Conservation (phyloP, 1,140 invertebrate species). For the Pectinophora gossypiella region DNA sequence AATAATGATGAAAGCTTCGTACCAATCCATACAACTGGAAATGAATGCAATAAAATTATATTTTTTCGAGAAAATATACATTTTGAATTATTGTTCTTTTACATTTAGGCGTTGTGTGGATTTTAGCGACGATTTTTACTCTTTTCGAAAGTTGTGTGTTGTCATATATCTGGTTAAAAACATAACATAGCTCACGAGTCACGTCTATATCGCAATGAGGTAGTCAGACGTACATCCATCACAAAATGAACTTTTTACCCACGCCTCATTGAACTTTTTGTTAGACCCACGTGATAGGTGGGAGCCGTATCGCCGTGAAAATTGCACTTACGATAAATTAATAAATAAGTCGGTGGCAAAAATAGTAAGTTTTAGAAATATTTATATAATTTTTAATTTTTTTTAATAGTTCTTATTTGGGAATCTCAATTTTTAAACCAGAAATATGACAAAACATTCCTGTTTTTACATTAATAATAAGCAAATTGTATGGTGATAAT, state of each 20-base stretch:
- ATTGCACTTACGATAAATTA: too few species aligned
- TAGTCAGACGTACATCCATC: too few species aligned
- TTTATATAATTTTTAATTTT: slow-evolving; percentile 22
- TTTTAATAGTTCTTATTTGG: too few species aligned
- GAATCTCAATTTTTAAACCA: slow-evolving; percentile 46
- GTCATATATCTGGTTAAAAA: slow-evolving; percentile 66
- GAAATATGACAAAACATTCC: slow-evolving; percentile 38
- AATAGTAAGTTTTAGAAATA: slow-evolving; percentile 10
- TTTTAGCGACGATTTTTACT: slow-evolving; percentile 28
- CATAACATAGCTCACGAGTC: slow-evolving; percentile 18
- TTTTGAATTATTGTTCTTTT: slow-evolving; percentile 16
- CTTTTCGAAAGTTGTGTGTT: slow-evolving; percentile 44
- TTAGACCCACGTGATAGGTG: too few species aligned
- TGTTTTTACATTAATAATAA: slow-evolving; percentile 13
- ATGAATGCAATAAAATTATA: slow-evolving; percentile 38
- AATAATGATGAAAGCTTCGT: slow-evolving; percentile 34
- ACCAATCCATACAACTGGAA: slow-evolving; percentile 47
- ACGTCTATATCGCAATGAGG: background rate
- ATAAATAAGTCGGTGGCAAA: too few species aligned
- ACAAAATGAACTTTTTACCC: background rate
- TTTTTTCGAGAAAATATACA: slow-evolving; percentile 9
- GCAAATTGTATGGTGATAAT: slow-evolving; percentile 26
- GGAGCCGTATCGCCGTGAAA: too few species aligned
- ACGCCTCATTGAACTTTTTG: too few species aligned
- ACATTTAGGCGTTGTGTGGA: slow-evolving; percentile 42